Base-by-base conservation (phyloP, 2,797 vertebrate species). In the Scolopax rusticola region DNA sequence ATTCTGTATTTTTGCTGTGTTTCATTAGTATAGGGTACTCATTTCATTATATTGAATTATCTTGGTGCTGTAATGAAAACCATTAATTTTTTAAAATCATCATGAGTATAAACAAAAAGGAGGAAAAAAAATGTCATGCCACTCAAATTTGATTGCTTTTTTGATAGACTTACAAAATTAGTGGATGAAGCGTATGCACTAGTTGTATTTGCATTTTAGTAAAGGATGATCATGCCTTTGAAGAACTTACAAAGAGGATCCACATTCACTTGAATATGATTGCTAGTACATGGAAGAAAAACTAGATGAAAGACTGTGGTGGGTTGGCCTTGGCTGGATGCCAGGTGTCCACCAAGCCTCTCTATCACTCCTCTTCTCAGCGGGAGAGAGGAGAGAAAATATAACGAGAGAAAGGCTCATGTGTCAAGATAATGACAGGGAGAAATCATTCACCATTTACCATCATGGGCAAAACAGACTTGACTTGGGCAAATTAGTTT, bases 111-210 rank as follows among this genome's bases (percentile, higher is more conserved):
- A 97, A 96, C 81, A 96, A 93, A 94, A 92, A 75, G 13, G 30
- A 87, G 77, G 77, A 60, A 33, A 82, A 89, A 90, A 81, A 75
- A 57, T 3, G 20, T 57, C 56, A 71, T 88, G 82, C 76, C 94
- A 96, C 61, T 96, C 95, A 95, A 95, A 93, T 9, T 63, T 93
- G 89, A 95, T 94, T 95, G 84, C 53, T 92, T 93, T 96, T 96
- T 78, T 96, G 82, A 87, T 54, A 93, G 95, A 93, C 82, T 89
- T 81, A 78, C n/a, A 93, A 84, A 96, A 97, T 96, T 83, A 94
- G 57, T 57, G 41, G 38, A 90, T 79, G 84, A 87, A 89, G 40
- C 67, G 50, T 85, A 65, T 32, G 28, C n/a, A 71, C 61, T 24
- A 85, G 81, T 53, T 59, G 54, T 19, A 93, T 92, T 92, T 92